Evolutionary conservation across 1,140 invertebrate genomes (phyloP), one percentile per base, ranked within the genome.

Genomic region (Manduca sexta): DNA sequence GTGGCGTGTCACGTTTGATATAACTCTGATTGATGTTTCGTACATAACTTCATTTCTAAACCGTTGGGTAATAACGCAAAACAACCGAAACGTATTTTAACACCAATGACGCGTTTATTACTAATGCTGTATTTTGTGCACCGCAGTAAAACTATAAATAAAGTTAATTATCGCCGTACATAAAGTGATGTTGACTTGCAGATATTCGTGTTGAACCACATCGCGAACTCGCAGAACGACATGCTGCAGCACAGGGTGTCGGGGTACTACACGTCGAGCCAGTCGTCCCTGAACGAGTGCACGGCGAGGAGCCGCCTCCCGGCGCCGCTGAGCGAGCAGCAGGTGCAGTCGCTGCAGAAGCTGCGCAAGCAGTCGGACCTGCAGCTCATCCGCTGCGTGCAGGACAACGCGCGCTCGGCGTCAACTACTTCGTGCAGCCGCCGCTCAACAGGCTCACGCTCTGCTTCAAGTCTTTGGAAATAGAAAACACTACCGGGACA

Each of bases 391-490:
- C 90, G 79, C 41, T 93, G 92, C 58, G 93, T 93, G 3, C 91
- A 95, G 65, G 94, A 95, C 50, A 96, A 96, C 69, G 92, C 90
- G 11, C 89, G 90, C 37, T 94, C 93, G 91, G 94, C 56, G 88
- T 91, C 44, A 95, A 93, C 21, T 97, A 97, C 70, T 95, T 98
- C 77, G 94, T 97, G 13, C 93, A 94, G 59, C 94, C 96, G 0
- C 96, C 96, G 0, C 81, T 98, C 1, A 93, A 93, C 8, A 88
- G 88, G 12, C 88, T 95, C 44, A 96, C 95, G 0, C 76, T 98
- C 1, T 95, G 93, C 68, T 98, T 98, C 80, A 91, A 92, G 59
- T 91, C 95, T 30, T 77, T 87, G 0, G 91, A 94, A 52, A 91
- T 97, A 87, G 97, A 98, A 86, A 89, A 7, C 93, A 96, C 44